Evolutionary conservation across 2,113 vertebrate species (phyloP), one percentile per base, ranked within the genome.

Genomic region (Thermophis baileyi): DNA sequence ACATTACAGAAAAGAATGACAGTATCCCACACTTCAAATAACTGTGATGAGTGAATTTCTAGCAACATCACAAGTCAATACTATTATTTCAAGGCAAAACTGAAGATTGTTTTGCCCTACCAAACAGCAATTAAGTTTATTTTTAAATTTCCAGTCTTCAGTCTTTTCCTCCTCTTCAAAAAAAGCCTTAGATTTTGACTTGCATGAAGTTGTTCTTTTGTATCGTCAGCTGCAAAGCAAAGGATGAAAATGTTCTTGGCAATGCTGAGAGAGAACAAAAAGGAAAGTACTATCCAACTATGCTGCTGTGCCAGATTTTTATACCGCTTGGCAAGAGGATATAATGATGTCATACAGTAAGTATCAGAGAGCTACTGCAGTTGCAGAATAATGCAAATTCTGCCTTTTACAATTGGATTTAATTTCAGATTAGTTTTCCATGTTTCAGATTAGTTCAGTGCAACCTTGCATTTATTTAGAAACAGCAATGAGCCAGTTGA

Each of bases 1-100:
- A 91, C 51, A 35, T 22, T 93, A 92, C 30, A 69, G 91, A 51
- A 35, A 91, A 88, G 50, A 89, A 50, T 49, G 81, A 92, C 55
- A 44, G 3, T 44, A 85, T 47, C 50, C 54, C 44, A 85, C 89
- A 47, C 11, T 6, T 24, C 89, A 90, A 30, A 85, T 90, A 40
- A 90, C 50, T 40, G 88, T 20, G 49, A 91, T 53, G 89, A 90
- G 35, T 8, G 89, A 69, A 91, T 88, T 44, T 60, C 18, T 88
- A 40, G 57, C 8, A 55, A 53, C 53, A 88, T 85, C 85, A 93
- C 54, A 93, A 51, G 25, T 27, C 81, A 90, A 47, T 24, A 24
- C 25, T 6, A 3, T 1, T 94, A 88, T 91, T 40, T 54, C 91
- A 69, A 85, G 24, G 85, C 40, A 87, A 89, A 91, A 47, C 24